These are phyloP conservation scores for Onychostoma macrolepis DNA, from an alignment of 2,113 vertebrate genomes.

Conservation along the genomic window DNA sequence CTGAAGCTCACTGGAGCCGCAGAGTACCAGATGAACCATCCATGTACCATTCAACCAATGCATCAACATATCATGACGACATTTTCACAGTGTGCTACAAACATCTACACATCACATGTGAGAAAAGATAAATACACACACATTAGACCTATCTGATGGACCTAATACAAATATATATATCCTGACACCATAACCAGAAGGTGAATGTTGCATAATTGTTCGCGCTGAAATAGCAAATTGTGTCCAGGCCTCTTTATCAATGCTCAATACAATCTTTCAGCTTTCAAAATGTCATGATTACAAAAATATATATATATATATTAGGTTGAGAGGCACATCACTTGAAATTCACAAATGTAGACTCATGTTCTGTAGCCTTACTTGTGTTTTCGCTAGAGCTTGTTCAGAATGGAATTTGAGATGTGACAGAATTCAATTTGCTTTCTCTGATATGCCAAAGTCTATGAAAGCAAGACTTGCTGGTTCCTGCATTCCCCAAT, in stretches of 20 bases:
- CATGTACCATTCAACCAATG: slow-evolving; percentile 39
- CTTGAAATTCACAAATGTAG: neutral
- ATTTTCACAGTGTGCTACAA: slow-evolving; percentile 24
- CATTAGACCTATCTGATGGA: neutral
- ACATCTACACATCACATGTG: neutral
- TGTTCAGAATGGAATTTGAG: neutral
- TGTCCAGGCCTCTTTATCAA: neutral
- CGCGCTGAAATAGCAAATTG: neutral
- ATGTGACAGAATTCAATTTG: neutral
- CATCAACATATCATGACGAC: neutral
- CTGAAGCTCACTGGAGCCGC: slow-evolving; percentile 6
- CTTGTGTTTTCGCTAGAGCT: neutral
- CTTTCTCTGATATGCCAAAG: neutral
- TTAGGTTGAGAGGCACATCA: neutral
- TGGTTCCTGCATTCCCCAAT: neutral
- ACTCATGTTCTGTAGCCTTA: neutral
- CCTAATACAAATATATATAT: neutral
- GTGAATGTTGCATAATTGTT: slow-evolving; percentile 35
- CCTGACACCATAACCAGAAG: neutral
- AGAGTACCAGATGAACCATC: slow-evolving; percentile 29
- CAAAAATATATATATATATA: neutral
- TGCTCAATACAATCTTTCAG: slow-evolving; percentile 11
- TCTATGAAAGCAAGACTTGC: neutral
- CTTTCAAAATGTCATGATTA: slow-evolving; percentile 9
- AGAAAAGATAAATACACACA: neutral